Evolutionary conservation across 2,888 invertebrate species (phyloP), one percentile per base, ranked within the genome.

Genomic region (Catotricha subobsoleta): DNA sequence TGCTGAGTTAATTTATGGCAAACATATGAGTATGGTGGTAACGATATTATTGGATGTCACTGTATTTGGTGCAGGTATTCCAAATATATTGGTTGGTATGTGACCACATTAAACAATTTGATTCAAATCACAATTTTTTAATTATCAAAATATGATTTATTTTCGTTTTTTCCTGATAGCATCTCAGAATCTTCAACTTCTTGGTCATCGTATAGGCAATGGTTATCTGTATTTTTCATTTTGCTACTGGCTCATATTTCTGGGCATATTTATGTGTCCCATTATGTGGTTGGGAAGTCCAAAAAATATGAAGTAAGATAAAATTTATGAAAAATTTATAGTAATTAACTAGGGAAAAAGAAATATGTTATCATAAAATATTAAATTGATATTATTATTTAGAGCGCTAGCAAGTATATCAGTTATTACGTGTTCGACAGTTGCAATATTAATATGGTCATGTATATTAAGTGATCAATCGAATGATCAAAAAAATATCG

Each of bases 281-380:
- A 59, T 86, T 40, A 74, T 83, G 68, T 88, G 87, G 86, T 68
- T 88, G 6, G 88, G 87, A 38, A 86, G 87, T 46, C 88, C 90
- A 0, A 86, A 86, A 58, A 86, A 90, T 54, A 86, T 90, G 80
- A 86, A 87, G 90, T 87, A 60, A 69, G 68, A 10, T 23, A 31
- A 16, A 27, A 13, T 28, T 3, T 25, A 3, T 29, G 3, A 4
- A 29, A 9, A n/a, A 5, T 29, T 30, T 23, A 28, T 21, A 15
- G 13, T 27, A 10, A 30, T 21, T 13, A 23, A 8, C 30, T n/a
- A n/a, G n/a, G n/a, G n/a, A n/a, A n/a, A n/a, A 36, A 30, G 20
- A 29, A 20, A 18, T 21, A 30, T 23, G 3, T 3, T 21, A 13
- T 31, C 15, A 15, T 5, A 15, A 7, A 19, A 34, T 34, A 20